phyloP scores from a whole-genome alignment of 2,888 invertebrate species.

The Deladenus siricidicola region DNA sequence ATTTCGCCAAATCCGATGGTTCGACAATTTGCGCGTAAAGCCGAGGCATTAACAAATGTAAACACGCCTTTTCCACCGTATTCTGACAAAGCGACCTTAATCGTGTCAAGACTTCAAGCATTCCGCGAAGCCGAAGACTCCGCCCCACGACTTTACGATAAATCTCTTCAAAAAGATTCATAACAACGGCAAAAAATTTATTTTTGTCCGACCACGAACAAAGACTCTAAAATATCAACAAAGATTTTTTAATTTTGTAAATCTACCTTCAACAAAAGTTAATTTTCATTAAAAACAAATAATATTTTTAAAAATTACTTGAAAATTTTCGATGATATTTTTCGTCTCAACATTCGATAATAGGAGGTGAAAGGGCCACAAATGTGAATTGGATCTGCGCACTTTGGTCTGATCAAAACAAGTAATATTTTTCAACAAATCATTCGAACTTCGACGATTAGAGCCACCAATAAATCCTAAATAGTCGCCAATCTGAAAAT shows the following conservation, averaged over 20 bases:
- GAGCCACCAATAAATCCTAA: conserved; percentile 9
- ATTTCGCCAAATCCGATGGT: not conserved
- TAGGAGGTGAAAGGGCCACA: too few species aligned
- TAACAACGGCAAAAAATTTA: not conserved
- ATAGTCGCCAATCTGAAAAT: conserved; percentile 10
- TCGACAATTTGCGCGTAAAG: conserved; percentile 36
- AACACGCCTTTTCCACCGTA: conserved; percentile 32
- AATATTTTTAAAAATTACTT: too few species aligned
- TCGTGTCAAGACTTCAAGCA: conserved; percentile 19
- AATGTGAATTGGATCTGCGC: too few species aligned
- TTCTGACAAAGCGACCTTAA: conserved; percentile 15
- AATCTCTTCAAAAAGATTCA: not conserved
- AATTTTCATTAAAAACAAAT: too few species aligned
- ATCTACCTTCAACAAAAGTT: too few species aligned
- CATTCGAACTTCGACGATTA: not conserved
- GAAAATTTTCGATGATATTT: too few species aligned
- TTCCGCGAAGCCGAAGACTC: conserved; percentile 74
- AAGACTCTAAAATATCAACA: too few species aligned
- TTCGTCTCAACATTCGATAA: too few species aligned
- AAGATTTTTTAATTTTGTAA: too few species aligned
- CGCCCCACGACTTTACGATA: conserved; percentile 73
- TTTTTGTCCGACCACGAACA: not conserved
- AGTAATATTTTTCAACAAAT: too few species aligned
- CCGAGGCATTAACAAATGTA: conserved; percentile 32
- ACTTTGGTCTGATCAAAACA: too few species aligned